These are phyloP conservation scores for Macropodus opercularis DNA, from an alignment of 2,797 vertebrate genomes.

Conservation along the genomic window DNA sequence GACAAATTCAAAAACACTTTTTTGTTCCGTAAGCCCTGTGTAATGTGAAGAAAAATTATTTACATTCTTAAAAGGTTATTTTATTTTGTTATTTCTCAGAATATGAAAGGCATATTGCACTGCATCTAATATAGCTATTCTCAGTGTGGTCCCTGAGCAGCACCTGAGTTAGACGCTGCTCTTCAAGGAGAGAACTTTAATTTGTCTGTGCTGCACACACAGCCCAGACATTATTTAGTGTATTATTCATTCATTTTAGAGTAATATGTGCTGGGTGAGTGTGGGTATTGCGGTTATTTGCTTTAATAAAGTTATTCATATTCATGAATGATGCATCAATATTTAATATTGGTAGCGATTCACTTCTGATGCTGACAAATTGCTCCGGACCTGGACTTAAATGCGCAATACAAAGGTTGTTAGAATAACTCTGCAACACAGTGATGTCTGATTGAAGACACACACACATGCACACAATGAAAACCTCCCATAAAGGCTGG, in stretches of 20 bases:
- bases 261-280: slow-evolving; percentile 15
- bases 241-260: slow-evolving; percentile 36
- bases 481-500: neutral
- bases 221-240: slow-evolving; percentile 40
- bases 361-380: slow-evolving; percentile 61
- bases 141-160: slow-evolving; percentile 16
- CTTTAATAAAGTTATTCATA: slow-evolving; percentile 53
- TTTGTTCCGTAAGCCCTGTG: neutral
- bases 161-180: fast-evolving
- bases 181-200: slow-evolving; percentile 10
- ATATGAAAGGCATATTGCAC: slow-evolving; percentile 1
- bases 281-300: slow-evolving; percentile 56
- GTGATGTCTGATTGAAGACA: slow-evolving; percentile 3
- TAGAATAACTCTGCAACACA: neutral
- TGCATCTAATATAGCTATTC: slow-evolving; percentile 12
- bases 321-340: slow-evolving; percentile 46
- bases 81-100: slow-evolving; percentile 7
- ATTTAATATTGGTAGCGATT: slow-evolving; percentile 50
- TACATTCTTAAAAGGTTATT: too few species aligned
- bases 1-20: slow-evolving; percentile 3
- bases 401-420: slow-evolving; percentile 16
- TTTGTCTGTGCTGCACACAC: slow-evolving; percentile 20
- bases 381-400: slow-evolving; percentile 25
- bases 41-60: slow-evolving; percentile 24
- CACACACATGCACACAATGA: neutral